A percentile compares a stretch with the other conserved stretches of the same genome.
phyloP scores from a whole-genome alignment of 2,113 vertebrate genomes.

The Raphicerus campestris region DNA sequence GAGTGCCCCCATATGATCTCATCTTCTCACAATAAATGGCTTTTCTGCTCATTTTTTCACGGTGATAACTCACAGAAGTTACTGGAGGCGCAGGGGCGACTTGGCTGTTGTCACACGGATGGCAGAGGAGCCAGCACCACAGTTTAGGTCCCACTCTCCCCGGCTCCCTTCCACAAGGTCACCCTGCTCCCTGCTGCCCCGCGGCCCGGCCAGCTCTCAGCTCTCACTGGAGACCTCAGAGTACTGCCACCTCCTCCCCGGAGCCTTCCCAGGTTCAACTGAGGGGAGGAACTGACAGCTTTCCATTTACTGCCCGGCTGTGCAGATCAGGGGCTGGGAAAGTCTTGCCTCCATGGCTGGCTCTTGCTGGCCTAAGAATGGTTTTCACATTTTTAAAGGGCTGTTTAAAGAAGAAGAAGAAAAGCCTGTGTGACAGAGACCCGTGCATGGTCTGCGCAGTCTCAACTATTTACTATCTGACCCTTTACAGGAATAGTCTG shows the following conservation, averaged over 20 bases:
- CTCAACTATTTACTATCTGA: background rate
- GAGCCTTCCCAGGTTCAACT: background rate
- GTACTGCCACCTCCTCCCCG: background rate
- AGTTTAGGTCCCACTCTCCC: conserved; percentile 34
- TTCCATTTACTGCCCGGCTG: background rate
- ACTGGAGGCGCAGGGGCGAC: conserved; percentile 42
- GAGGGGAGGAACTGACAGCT: background rate
- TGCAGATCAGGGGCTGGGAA: background rate
- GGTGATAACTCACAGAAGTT: conserved; percentile 67
- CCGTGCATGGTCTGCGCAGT: background rate
- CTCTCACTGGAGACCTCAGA: conserved; percentile 35
- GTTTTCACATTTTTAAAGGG: background rate
- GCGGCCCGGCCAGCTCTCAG: background rate
- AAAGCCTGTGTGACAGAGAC: background rate
- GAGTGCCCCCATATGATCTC: conserved; percentile 63
- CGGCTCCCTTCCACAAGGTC: conserved; percentile 59
- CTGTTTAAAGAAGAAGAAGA: background rate
- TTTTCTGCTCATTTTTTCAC: conserved; percentile 68
- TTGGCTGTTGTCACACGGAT: conserved; percentile 37
- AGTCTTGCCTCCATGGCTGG: background rate
- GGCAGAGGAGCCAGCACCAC: background rate
- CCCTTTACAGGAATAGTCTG: background rate
- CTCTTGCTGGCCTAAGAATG: background rate
- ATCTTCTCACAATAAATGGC: conserved; percentile 56
- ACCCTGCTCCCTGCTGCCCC: conserved; percentile 37